Conservation (phyloP, 1,140 invertebrate species). For the Delia radicum region DNA sequence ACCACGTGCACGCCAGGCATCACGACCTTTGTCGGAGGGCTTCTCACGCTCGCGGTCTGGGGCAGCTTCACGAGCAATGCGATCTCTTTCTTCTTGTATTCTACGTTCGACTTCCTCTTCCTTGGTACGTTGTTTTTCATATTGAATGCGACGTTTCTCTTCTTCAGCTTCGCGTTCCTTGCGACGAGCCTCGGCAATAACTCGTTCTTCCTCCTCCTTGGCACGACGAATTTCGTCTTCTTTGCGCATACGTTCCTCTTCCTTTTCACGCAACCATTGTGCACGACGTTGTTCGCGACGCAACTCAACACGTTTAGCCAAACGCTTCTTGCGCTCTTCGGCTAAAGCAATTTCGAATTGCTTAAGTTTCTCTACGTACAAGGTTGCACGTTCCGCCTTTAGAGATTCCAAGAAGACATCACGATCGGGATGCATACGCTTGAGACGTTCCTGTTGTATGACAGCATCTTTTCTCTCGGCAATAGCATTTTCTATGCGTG, state of each 20-base stretch:
- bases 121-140: slow-evolving; percentile 55
- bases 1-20: slow-evolving; percentile 54
- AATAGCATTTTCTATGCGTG: slow-evolving; percentile 80
- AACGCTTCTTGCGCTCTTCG: slow-evolving; percentile 72
- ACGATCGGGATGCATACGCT: slow-evolving; percentile 78
- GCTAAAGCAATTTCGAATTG: slow-evolving; percentile 75
- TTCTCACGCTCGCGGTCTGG: slow-evolving; percentile 42
- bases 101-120: slow-evolving; percentile 55
- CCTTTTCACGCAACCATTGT: slow-evolving; percentile 70
- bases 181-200: slow-evolving; percentile 60
- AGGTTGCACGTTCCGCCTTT: slow-evolving; percentile 71
- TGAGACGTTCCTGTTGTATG: slow-evolving; percentile 74
- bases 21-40: slow-evolving; percentile 43
- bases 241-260: slow-evolving; percentile 70
- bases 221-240: slow-evolving; percentile 70
- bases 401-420: slow-evolving; percentile 78
- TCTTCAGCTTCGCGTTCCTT: slow-evolving; percentile 53
- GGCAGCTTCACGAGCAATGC: slow-evolving; percentile 37
- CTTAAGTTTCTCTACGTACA: slow-evolving; percentile 71
- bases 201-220: slow-evolving; percentile 65
- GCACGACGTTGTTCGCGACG: slow-evolving; percentile 74
- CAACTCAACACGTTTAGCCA: slow-evolving; percentile 68
- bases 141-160: slow-evolving; percentile 54
- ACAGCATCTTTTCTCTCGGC: slow-evolving; percentile 83
- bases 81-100: slow-evolving; percentile 47